A percentile compares a stretch with the other conserved stretches of the same genome.
Evolutionary conservation across 2,888 invertebrate genomes (phyloP).

Genomic region (Andrena chrysosceles): DNA sequence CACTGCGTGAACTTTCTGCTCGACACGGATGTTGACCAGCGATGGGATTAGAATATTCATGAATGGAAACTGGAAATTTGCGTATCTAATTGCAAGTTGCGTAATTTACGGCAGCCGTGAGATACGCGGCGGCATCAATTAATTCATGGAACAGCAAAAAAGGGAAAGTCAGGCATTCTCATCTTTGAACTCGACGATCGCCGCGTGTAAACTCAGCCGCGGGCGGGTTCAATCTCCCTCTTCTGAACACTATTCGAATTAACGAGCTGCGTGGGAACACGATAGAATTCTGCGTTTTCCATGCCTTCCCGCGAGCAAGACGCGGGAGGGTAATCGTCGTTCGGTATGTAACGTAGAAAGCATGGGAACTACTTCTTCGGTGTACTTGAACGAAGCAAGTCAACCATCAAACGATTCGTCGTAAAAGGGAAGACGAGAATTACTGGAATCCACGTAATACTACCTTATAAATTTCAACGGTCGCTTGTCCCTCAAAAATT

Average conservation of each 20-base stretch:
- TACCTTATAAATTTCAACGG: no score
- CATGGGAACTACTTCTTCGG: conserved; percentile 71
- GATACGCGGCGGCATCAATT: conserved; percentile 29
- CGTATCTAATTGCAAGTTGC: conserved; percentile 21
- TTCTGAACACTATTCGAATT: conserved; percentile 55
- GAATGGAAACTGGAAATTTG: conserved; percentile 26
- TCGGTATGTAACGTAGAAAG: conserved; percentile 72
- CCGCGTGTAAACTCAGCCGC: conserved; percentile 29
- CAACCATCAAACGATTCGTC: conserved; percentile 15
- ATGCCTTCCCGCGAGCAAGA: conserved; percentile 51
- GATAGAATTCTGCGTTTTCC: conserved; percentile 62
- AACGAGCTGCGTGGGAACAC: conserved; percentile 70
- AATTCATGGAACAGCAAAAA: conserved; percentile 39
- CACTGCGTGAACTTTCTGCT: background rate
- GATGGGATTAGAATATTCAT: background rate
- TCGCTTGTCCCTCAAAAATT: background rate
- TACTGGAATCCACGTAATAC: no score
- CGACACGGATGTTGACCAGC: conserved; percentile 2
- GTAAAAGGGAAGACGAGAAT: background rate
- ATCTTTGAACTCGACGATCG: conserved; percentile 43
- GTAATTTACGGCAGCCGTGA: conserved; percentile 15
- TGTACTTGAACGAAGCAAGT: conserved; percentile 39
- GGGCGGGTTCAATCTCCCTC: conserved; percentile 33
- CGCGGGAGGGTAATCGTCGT: conserved; percentile 66
- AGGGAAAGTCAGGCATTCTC: conserved; percentile 52